Base-by-base conservation (phyloP, 2,888 invertebrate genomes). In the Acanthosepion lycidas region DNA sequence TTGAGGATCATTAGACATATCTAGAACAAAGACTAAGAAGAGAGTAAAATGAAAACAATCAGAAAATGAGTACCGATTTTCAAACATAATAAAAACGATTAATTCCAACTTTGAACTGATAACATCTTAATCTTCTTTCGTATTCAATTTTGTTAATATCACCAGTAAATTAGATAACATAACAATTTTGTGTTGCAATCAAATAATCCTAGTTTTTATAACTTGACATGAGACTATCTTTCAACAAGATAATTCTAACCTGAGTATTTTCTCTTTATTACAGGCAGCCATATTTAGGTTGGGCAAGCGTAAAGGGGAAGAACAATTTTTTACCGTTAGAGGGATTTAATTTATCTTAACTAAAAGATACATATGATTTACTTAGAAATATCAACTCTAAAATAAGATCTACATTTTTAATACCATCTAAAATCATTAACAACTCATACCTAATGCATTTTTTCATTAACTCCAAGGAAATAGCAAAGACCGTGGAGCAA, bases 211-310 rank as follows among this genome's bases (percentile, higher is more conserved):
- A 59, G 59, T 6, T 6, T 6, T 20, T 6, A 59, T 4, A 23
- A 59, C 23, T 23, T 59, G 59, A 59, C 59, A 59, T 59, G 23
- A 59, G 59, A 59, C 59, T 33, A 33, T 55, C 28, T n/a, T 33
- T 78, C n/a, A n/a, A 78, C 4, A 78, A n/a, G n/a, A 78, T 33
- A 59, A 20, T 6, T 59, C 59, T 1, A 33, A 78, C 9, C n/a
- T n/a, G 78, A 78, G n/a, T 78, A 78, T 78, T 78, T 51, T 51
- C 51, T 78, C 78, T 78, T n/a, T 78, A 78, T 78, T 15, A 78
- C n/a, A 78, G 78, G 78, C 78, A 78, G 78, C 78, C 78, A 78
- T 78, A n/a, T 78, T 78, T 78, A 78, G 78, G n/a, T n/a, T 78
- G 18, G n/a, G n/a, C 78, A 78, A 42, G 2, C 2, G 42, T 42